Evolutionary conservation across 1,140 invertebrate genomes (phyloP).

Genomic region (Papilio machaon): DNA sequence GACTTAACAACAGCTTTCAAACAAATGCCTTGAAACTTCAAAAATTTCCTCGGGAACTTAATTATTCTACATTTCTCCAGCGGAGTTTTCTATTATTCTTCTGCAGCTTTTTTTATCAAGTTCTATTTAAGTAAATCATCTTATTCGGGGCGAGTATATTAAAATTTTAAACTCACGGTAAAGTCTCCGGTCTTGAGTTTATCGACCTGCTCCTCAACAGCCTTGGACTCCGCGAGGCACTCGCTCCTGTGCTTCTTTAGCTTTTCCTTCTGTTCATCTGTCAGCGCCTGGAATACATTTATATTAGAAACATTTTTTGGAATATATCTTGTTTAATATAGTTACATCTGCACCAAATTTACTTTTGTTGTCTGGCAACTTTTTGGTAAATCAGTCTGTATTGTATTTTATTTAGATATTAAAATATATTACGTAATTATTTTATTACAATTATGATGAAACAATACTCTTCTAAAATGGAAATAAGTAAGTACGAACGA

Average conservation of each 20-base stretch:
- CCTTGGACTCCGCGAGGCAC: constrained; percentile 72
- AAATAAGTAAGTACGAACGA: too few species aligned
- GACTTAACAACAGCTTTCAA: background rate
- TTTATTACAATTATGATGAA: too few species aligned
- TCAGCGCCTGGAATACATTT: constrained; percentile 65
- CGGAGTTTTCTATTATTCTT: background rate
- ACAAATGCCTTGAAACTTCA: too few species aligned
- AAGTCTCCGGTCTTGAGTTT: constrained; percentile 76
- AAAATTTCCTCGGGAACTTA: too few species aligned
- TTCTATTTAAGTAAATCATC: too few species aligned
- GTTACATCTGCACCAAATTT: too few species aligned
- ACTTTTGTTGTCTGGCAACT: too few species aligned
- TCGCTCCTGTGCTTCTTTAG: constrained; percentile 74
- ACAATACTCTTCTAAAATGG: too few species aligned
- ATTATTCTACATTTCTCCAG: background rate
- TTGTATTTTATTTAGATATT: too few species aligned
- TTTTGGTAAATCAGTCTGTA: too few species aligned
- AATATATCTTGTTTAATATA: too few species aligned
- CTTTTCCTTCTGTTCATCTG: constrained; percentile 80
- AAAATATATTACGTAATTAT: too few species aligned
- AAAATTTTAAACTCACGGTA: constrained; percentile 55
- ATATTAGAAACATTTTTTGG: constrained; percentile 36
- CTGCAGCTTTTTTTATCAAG: background rate
- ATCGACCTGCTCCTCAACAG: constrained; percentile 67
- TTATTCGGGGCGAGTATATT: background rate